Evolutionary conservation across 2,113 vertebrate species (phyloP).

Genomic region (Himantopus leucocephalus): DNA sequence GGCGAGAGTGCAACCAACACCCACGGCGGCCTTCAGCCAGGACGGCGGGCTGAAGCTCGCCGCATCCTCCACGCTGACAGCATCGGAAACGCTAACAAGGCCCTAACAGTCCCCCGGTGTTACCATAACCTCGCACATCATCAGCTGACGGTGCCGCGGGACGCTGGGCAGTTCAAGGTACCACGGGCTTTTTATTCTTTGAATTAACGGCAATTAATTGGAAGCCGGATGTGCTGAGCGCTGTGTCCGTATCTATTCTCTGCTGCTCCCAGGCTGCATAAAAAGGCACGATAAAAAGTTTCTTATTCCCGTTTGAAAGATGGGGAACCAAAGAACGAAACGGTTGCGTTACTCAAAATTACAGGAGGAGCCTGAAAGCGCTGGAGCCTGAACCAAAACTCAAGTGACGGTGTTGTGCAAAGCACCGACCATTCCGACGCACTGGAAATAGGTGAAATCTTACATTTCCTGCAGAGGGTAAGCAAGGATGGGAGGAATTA

Average conservation of each 20-base stretch:
- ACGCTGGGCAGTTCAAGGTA: background rate
- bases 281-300: background rate
- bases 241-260: background rate
- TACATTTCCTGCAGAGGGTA: background rate
- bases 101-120: background rate
- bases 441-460: background rate
- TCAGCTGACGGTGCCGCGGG: fast-evolving
- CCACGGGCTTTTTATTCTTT: background rate
- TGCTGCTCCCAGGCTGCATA: background rate
- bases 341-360: background rate
- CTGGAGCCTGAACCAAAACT: background rate
- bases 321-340: background rate
- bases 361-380: background rate
- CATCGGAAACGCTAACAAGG: background rate
- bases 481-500: background rate
- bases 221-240: background rate
- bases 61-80: background rate
- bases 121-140: background rate
- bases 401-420: background rate
- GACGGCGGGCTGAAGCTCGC: background rate
- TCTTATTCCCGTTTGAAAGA: background rate
- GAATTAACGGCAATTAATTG: background rate
- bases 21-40: background rate
- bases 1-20: background rate
- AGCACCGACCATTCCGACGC: background rate